phyloP scores from a whole-genome alignment of 2,113 vertebrate species.

The Casuarius casuarius region DNA sequence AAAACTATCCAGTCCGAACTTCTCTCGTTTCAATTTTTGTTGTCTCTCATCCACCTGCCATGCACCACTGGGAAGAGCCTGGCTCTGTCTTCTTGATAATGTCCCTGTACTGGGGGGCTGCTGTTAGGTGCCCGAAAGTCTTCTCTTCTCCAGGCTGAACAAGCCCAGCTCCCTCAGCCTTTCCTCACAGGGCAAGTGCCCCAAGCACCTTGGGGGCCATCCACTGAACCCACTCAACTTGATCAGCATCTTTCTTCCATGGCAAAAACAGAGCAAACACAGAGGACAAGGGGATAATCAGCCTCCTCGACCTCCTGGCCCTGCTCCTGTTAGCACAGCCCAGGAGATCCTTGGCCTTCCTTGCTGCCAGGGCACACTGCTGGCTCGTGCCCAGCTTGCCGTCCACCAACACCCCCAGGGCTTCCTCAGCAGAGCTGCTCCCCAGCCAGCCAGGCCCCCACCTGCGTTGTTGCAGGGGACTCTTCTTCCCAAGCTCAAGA shows the following conservation, averaged over 20 bases:
- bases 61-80: neutral
- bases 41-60: neutral
- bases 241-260: neutral
- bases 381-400: neutral
- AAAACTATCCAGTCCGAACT: neutral
- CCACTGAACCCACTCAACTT: neutral
- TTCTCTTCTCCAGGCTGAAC: neutral
- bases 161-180: neutral
- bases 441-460: no score
- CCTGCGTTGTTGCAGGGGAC: neutral
- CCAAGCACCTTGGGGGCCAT: rapidly evolving
- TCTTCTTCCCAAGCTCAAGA: neutral
- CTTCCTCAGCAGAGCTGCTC: no score
- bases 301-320: neutral
- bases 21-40: neutral
- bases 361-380: neutral
- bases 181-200: neutral
- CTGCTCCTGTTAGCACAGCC: neutral
- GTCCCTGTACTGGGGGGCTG: neutral
- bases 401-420: neutral
- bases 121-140: neutral
- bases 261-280: neutral
- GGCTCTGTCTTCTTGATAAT: neutral
- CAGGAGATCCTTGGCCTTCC: neutral
- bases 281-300: neutral